Evolutionary conservation across 2,797 vertebrate genomes (phyloP).

Genomic region (Scleropages formosus): DNA sequence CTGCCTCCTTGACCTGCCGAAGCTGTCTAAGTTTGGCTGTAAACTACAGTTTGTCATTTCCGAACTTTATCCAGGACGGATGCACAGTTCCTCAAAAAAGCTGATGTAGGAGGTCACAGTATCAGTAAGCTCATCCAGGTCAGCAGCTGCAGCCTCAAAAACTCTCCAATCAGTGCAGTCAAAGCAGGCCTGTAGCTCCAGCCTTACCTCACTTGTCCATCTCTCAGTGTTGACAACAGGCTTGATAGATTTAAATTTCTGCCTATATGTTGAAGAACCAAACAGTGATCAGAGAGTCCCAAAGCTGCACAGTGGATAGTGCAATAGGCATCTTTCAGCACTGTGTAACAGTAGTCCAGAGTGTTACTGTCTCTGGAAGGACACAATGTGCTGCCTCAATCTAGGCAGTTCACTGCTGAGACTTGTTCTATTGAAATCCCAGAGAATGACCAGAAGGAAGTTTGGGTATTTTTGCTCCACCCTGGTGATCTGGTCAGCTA

Average conservation of each 20-base stretch:
- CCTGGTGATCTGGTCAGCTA: neutral
- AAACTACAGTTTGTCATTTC: constrained; percentile 21
- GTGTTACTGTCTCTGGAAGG: too few relatives aligned
- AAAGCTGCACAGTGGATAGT: too few relatives aligned
- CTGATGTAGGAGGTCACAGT: constrained; percentile 4
- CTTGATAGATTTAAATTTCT: too few relatives aligned
- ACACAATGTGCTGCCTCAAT: neutral
- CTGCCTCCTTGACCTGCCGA: neutral
- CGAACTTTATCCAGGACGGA: neutral
- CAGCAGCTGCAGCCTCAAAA: neutral
- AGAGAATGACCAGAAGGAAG: neutral
- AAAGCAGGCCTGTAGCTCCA: too few relatives aligned
- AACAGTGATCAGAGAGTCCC: too few relatives aligned
- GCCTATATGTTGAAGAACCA: too few relatives aligned
- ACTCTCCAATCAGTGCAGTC: constrained; percentile 3
- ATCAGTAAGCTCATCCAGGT: constrained; percentile 15
- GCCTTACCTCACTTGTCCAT: too few relatives aligned
- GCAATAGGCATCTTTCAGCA: too few relatives aligned
- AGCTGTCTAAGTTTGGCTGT: neutral
- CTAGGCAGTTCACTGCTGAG: neutral
- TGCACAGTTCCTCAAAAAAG: neutral
- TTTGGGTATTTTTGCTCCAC: neutral
- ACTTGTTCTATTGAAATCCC: neutral
- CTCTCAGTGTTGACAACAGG: too few relatives aligned
- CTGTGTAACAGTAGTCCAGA: too few relatives aligned